Base-by-base conservation (phyloP, 2,113 vertebrate genomes). In the Pterocles gutturalis region DNA sequence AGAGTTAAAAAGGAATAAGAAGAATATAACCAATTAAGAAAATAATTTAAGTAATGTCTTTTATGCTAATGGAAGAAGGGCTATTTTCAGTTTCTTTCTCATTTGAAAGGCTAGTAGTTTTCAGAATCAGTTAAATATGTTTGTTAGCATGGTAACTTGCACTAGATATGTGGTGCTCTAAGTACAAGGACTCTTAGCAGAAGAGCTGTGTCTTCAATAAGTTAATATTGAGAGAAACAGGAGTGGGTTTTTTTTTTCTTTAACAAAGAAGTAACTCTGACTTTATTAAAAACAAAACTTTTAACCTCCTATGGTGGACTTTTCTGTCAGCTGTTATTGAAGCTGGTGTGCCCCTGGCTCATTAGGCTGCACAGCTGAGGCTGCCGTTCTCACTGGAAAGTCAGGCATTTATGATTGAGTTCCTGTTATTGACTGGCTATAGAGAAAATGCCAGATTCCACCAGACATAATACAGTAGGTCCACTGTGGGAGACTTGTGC, bases 351-450 rank as follows among this genome's bases (percentile, higher is more conserved):
- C 83, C 83, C 66, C 87, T 26, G 38, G 91, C 96, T 91, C 90
- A 83, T 97, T 97, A 97, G 89, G 97, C 97, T 95, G 94, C 4
- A 41, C 97, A 97, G 98, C 95, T 94, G 97, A 98, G 96, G 97
- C 95, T 96, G 97, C 96, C 13, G 64, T 33, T 85, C 97, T 98
- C 93, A 79, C 98, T 96, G 98, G 99, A 99, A 99, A 99, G 98
- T 98, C 96, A 98, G 93, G 97, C 98, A 98, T 99, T 99, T 99
- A 98, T 99, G 98, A 99, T 98, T 97, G 97, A 99, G 98, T 99
- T 99, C 99, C 99, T 99, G 99, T 99, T 99, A 99, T 98, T 99
- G 99, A 98, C 98, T 99, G 97, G 93, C 96, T 97, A 89, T 86
- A 87, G 90, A 98, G 67, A 89, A 95, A 96, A 94, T 93, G 89